Conservation (phyloP, 2,888 invertebrate species). For the Nipponacmea schrenckii region DNA sequence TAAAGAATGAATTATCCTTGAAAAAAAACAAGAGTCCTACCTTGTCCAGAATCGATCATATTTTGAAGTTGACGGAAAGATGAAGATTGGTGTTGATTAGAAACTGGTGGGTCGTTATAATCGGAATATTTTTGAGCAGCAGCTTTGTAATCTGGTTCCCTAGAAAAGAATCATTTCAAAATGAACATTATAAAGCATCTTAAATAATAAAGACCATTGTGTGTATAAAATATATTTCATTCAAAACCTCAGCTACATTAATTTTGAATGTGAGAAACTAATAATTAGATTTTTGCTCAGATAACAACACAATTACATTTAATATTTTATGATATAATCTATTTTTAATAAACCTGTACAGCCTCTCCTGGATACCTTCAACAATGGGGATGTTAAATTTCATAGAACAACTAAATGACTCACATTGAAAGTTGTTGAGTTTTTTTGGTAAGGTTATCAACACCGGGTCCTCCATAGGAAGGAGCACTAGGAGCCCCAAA, state of each 20-base stretch:
- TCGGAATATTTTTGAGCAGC: slow-evolving; percentile 53
- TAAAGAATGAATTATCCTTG: no score
- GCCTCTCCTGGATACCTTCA: no score
- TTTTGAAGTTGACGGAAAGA: slow-evolving; percentile 59
- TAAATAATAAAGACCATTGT: no score
- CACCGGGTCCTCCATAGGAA: slow-evolving; percentile 23
- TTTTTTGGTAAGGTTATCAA: slow-evolving; percentile 43
- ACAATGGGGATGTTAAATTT: no score
- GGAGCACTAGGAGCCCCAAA: slow-evolving; percentile 40
- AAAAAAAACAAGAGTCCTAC: slow-evolving; percentile 31
- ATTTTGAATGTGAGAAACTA: no score
- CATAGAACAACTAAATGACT: neutral
- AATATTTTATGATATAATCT: no score
- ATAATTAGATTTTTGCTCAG: no score
- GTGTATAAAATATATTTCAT: no score
- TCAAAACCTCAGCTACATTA: no score
- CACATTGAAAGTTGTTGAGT: slow-evolving; percentile 42
- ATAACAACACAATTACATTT: no score
- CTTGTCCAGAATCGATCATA: slow-evolving; percentile 58
- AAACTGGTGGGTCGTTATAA: slow-evolving; percentile 43
- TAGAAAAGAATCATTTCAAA: neutral
- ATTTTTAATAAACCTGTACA: no score
- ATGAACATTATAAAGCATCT: neutral
- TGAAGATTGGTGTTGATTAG: slow-evolving; percentile 52
- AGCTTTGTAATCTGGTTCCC: slow-evolving; percentile 24